phyloP scores from a whole-genome alignment of 2,113 vertebrate species.

The Rousettus leschenaultii region DNA sequence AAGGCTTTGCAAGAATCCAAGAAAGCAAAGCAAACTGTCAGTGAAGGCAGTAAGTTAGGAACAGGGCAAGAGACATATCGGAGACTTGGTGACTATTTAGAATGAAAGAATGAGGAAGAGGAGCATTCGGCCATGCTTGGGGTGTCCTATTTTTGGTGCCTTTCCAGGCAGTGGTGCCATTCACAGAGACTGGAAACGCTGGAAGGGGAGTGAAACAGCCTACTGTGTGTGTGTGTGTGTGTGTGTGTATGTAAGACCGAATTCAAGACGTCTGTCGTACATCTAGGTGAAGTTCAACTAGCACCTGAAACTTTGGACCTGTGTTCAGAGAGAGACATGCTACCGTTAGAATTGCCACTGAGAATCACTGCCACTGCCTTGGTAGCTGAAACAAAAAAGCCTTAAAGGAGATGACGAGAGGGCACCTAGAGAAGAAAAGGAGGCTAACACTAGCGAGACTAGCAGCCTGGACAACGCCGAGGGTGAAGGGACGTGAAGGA shows the following conservation, averaged over 20 bases:
- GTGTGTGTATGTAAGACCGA: background rate
- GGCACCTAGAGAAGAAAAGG: constrained; percentile 9
- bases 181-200: background rate
- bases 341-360: background rate
- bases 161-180: background rate
- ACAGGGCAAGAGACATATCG: background rate
- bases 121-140: background rate
- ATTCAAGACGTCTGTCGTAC: background rate
- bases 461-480: constrained; percentile 2
- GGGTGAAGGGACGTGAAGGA: background rate
- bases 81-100: background rate
- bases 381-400: background rate
- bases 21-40: constrained; percentile 17
- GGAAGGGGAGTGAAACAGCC: background rate
- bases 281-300: background rate
- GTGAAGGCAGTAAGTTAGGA: background rate
- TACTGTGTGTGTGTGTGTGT: background rate
- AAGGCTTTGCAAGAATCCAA: constrained; percentile 15
- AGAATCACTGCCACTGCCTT: background rate
- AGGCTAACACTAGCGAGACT: background rate
- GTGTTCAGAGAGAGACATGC: background rate
- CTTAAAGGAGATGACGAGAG: background rate
- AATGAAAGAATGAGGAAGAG: background rate
- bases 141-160: background rate
- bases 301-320: background rate